These are phyloP conservation scores for Abramis brama DNA, from an alignment of 2,113 vertebrate species.

Conservation along the genomic window DNA sequence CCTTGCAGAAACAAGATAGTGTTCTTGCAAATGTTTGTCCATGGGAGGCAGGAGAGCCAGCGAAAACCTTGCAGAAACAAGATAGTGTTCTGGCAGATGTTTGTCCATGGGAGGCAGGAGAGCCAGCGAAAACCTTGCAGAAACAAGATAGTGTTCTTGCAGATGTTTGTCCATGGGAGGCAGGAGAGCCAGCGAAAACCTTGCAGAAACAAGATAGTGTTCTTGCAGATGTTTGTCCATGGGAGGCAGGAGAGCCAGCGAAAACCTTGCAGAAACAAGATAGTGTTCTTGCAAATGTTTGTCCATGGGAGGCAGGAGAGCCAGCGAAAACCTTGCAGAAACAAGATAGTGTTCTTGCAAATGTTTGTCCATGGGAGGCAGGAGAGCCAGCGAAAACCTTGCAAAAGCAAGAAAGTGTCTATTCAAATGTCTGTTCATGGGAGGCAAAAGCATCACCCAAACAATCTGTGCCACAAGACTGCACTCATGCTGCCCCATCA, in stretches of 20 bases:
- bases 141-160: background rate
- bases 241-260: conserved; percentile 57
- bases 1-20: conserved; percentile 40
- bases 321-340: conserved; percentile 34
- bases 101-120: conserved; percentile 50
- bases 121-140: background rate
- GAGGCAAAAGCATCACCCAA: conserved; percentile 37
- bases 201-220: conserved; percentile 1
- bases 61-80: conserved; percentile 10
- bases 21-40: conserved; percentile 56
- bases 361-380: conserved; percentile 28
- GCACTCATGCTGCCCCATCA: background rate
- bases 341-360: conserved; percentile 6
- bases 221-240: conserved; percentile 55
- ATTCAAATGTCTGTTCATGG: conserved; percentile 47
- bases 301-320: conserved; percentile 63
- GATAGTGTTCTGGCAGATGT: background rate
- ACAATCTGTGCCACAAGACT: conserved; percentile 28
- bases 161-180: conserved; percentile 22
- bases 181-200: background rate
- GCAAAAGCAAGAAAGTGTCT: background rate
- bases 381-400: conserved; percentile 3
- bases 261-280: conserved; percentile 20
- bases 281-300: conserved; percentile 45
- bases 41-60: conserved; percentile 37